Percentiles rank a stretch among this genome's conserved stretches.
Evolutionary conservation across 2,888 invertebrate species (phyloP).

Genomic region (Tridacna crocea): DNA sequence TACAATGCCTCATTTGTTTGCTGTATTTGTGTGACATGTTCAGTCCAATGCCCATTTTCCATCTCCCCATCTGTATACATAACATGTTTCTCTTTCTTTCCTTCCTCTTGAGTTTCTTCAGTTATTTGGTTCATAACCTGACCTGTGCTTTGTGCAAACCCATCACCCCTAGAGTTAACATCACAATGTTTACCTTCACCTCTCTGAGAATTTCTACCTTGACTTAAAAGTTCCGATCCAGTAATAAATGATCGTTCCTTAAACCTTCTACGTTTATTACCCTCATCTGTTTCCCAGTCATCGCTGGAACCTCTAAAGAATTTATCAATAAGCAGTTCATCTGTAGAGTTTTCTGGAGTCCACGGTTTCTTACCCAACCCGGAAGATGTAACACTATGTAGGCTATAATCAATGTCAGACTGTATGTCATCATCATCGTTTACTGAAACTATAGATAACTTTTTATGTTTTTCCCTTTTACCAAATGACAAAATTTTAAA

Average conservation of each 20-base stretch:
- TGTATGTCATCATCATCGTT: slow-evolving; percentile 38
- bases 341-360: slow-evolving; percentile 47
- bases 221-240: slow-evolving; percentile 50
- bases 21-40: slow-evolving; percentile 11
- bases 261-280: slow-evolving; percentile 55
- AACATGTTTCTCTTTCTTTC: neutral
- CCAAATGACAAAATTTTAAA: too few species aligned
- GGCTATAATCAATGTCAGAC: slow-evolving; percentile 6
- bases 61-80: slow-evolving; percentile 7
- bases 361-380: slow-evolving; percentile 24
- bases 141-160: slow-evolving; percentile 23
- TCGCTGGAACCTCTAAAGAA: slow-evolving; percentile 45
- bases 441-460: slow-evolving; percentile 49
- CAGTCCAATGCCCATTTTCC: slow-evolving; percentile 10
- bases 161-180: slow-evolving; percentile 20
- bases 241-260: slow-evolving; percentile 50
- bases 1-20: slow-evolving; percentile 5
- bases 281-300: slow-evolving; percentile 50
- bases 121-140: slow-evolving; percentile 45
- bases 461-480: neutral
- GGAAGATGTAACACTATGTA: slow-evolving; percentile 7
- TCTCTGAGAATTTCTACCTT: slow-evolving; percentile 60
- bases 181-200: slow-evolving; percentile 52
- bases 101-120: slow-evolving; percentile 34
- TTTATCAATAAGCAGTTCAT: slow-evolving; percentile 37